These are phyloP conservation scores for Melinaea marsaeus DNA, from an alignment of 2,888 invertebrate species.

Conservation along the genomic window DNA sequence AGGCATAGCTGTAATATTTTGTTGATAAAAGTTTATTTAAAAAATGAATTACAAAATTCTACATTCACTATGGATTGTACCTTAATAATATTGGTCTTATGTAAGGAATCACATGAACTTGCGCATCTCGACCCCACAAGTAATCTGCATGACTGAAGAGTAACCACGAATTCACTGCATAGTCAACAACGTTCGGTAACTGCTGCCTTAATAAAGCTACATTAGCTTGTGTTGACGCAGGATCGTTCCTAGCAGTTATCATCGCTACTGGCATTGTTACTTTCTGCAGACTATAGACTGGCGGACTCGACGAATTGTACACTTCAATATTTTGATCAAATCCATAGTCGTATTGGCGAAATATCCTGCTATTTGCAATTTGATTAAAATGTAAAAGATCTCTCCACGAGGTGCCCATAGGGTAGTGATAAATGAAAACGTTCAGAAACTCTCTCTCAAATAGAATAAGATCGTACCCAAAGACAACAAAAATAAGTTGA, in stretches of 20 bases:
- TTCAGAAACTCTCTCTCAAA: conserved; percentile 40
- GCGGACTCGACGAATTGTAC: conserved; percentile 40
- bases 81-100: background rate
- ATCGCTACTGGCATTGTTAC: conserved; percentile 41
- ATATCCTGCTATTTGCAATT: conserved; percentile 33
- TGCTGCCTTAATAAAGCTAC: conserved; percentile 31
- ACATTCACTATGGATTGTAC: background rate
- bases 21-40: no score
- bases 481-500: conserved; percentile 20
- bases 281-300: conserved; percentile 42
- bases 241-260: conserved; percentile 41
- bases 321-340: conserved; percentile 32
- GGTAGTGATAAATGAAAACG: conserved; percentile 39
- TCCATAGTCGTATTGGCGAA: conserved; percentile 46
- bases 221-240: conserved; percentile 41
- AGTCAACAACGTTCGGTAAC: conserved; percentile 39
- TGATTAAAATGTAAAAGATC: conserved; percentile 43
- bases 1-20: no score
- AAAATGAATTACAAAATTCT: no score
- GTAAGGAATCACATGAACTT: conserved; percentile 13
- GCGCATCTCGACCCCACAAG: conserved; percentile 27
- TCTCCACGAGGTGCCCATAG: conserved; percentile 42
- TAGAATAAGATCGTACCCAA: conserved; percentile 34
- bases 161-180: conserved; percentile 5
- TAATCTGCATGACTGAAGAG: conserved; percentile 44